Percentiles rank a stretch among this genome's conserved stretches.
Evolutionary conservation across 2,113 vertebrate genomes (phyloP).

Genomic region (Gambusia holbrooki): DNA sequence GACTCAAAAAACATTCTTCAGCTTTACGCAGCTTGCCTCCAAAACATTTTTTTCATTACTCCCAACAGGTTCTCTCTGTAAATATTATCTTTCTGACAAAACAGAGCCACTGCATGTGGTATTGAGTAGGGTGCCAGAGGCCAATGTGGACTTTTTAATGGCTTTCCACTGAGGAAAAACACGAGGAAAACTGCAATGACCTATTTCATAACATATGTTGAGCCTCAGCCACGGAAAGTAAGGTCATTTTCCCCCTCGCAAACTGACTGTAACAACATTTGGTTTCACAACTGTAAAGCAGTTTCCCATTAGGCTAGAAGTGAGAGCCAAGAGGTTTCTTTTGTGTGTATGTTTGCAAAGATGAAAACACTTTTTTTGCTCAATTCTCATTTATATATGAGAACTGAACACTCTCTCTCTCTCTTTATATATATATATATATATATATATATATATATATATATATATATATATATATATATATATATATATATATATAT

Average conservation of each 20-base stretch:
- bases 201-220: slow-evolving; percentile 68
- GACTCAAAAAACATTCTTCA: slow-evolving; percentile 15
- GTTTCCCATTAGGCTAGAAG: slow-evolving; percentile 50
- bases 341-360: slow-evolving; percentile 1
- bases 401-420: too few relatives aligned
- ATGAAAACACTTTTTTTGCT: slow-evolving; percentile 26
- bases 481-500: too few relatives aligned
- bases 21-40: slow-evolving; percentile 19
- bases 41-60: slow-evolving; percentile 41
- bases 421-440: too few relatives aligned
- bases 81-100: slow-evolving; percentile 69
- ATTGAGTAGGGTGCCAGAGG: slow-evolving; percentile 38
- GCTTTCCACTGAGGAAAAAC: slow-evolving; percentile 54
- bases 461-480: too few relatives aligned
- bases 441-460: too few relatives aligned
- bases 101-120: slow-evolving; percentile 36
- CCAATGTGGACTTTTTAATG: slow-evolving; percentile 43
- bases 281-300: slow-evolving; percentile 58
- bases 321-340: neutral
- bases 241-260: slow-evolving; percentile 51
- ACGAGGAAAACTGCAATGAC: slow-evolving; percentile 52
- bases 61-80: slow-evolving; percentile 49
- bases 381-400: neutral
- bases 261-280: slow-evolving; percentile 64
- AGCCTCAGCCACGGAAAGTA: slow-evolving; percentile 67